phyloP scores from a whole-genome alignment of 2,888 invertebrate genomes.

The Lamellibrachia columna region DNA sequence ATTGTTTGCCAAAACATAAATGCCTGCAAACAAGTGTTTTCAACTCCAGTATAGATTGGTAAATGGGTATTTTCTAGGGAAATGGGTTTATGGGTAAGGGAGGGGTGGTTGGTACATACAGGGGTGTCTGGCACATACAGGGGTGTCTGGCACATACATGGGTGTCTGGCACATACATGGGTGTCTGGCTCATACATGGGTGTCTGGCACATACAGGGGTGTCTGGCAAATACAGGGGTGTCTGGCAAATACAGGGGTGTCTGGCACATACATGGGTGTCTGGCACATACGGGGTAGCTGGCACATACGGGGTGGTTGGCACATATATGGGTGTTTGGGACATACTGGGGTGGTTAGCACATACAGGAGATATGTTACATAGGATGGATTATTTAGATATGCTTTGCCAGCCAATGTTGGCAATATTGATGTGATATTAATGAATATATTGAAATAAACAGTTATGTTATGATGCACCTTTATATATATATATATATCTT shows the following conservation, averaged over 20 bases:
- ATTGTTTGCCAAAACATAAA: neutral
- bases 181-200: neutral
- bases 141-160: neutral
- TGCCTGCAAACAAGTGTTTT: neutral
- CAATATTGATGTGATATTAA: neutral
- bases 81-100: neutral
- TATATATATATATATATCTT: neutral
- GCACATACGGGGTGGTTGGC: neutral
- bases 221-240: neutral
- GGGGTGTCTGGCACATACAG: neutral
- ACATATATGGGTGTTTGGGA: neutral
- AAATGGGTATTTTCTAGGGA: neutral
- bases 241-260: neutral
- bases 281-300: neutral
- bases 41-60: neutral
- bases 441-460: neutral
- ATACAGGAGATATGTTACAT: neutral
- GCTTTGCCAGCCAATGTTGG: neutral
- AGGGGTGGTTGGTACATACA: neutral
- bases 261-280: neutral
- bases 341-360: too few relatives aligned
- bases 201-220: neutral
- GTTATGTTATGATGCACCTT: neutral
- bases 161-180: neutral
- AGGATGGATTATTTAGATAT: neutral